Evolutionary conservation across 2,888 invertebrate genomes (phyloP), one percentile per base, ranked within the genome.

Genomic region (Seladonia tumulorum): DNA sequence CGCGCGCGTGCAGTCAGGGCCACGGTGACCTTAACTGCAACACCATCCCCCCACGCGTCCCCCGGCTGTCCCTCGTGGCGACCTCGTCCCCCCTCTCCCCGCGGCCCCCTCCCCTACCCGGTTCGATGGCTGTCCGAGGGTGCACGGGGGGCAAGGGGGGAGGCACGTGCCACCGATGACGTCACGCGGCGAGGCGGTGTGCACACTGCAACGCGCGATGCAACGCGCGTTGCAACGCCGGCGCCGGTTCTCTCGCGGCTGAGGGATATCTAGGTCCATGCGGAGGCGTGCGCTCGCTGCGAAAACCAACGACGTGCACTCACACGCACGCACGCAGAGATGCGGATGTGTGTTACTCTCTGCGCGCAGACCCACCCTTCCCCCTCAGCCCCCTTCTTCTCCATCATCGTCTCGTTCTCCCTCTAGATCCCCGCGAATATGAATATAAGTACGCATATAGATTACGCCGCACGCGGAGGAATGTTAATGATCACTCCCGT

Each of bases 1-100:
- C 91, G 93, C 95, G 95, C 95, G 94, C 95, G 95, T 95, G 95
- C 95, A 95, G 94, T 95, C 95, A 95, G 96, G 96, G 96, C 96
- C 96, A 96, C 96, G 95, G 95, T 96, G 96, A 96, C 96, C 96
- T 96, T 96, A 96, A 94, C 95, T 95, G 95, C 95, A 60, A n/a
- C 95, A 95, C 95, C 95, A 95, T 95, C 95, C 93, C 90, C 89
- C 94, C 92, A 35, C 66, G 66, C 66, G 66, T 35, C 35, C 84
- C n/a, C 82, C 84, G 80, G 80, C 93, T 2, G 60, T 49, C 45
- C 70, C 14, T 70, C 86, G 25, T 81, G 49, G 8, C 47, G 42
- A 35, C 70, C n/a, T 76, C 77, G 81, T 72, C 77, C 71, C 81
- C 87, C 88, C 72, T 10, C 72, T 18, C 47, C 71, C 47, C 71